Percentiles rank a stretch among this genome's conserved stretches.
These are phyloP conservation scores for Athetis lepigone DNA, from an alignment of 2,888 invertebrate genomes.

Conservation along the genomic window DNA sequence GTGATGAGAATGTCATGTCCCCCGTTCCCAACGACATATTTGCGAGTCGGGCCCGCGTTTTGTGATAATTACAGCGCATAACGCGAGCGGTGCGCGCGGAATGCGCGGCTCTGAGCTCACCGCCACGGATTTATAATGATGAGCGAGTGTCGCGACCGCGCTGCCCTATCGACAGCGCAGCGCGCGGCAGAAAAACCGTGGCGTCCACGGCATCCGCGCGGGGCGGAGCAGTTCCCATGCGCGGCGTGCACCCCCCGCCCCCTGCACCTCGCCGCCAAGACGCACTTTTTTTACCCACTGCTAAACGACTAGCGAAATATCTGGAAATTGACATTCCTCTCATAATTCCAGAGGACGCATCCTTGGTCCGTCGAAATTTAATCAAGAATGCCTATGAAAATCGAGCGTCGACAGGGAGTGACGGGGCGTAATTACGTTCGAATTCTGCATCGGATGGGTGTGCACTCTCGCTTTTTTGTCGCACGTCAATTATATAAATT, in stretches of 20 bases:
- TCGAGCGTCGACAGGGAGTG: constrained; percentile 74
- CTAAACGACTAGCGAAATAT: constrained; percentile 88
- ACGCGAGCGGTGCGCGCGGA: constrained; percentile 85
- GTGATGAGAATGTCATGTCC: constrained; percentile 91
- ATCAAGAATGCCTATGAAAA: constrained; percentile 85
- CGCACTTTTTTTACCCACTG: constrained; percentile 79
- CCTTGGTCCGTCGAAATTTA: constrained; percentile 83
- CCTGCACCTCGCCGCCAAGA: constrained; percentile 66
- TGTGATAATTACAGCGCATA: constrained; percentile 90
- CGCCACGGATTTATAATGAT: constrained; percentile 89
- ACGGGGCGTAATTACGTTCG: constrained; percentile 84
- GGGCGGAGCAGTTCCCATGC: constrained; percentile 83
- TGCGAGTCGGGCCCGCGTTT: constrained; percentile 88
- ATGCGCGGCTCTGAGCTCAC: constrained; percentile 88
- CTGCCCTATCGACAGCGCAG: constrained; percentile 81
- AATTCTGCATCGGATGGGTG: constrained; percentile 84
- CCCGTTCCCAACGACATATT: constrained; percentile 89
- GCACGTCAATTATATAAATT: constrained; percentile 90
- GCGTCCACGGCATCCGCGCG: constrained; percentile 80
- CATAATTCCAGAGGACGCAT: constrained; percentile 88
- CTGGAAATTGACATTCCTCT: constrained; percentile 89
- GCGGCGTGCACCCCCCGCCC: constrained; percentile 31
- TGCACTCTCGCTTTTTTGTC: constrained; percentile 88
- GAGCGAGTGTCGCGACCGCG: constrained; percentile 83
- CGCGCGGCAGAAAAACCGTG: constrained; percentile 79